A percentile compares a stretch with the other conserved stretches of the same genome.
phyloP scores from a whole-genome alignment of 2,797 vertebrate species.

The Sphenodon punctatus region DNA sequence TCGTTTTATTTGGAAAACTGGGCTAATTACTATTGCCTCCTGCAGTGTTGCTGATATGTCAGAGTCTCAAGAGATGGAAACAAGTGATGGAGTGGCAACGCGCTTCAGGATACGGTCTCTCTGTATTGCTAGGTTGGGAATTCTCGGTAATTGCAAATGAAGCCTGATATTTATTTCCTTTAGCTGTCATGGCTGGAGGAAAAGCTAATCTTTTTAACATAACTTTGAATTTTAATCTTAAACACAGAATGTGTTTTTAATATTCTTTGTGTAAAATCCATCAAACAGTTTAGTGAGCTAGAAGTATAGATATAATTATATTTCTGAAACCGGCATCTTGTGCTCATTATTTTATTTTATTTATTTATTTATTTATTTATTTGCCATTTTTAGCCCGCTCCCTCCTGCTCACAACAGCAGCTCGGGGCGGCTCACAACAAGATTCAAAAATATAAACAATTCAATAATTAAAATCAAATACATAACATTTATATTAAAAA shows the following conservation, averaged over 20 bases:
- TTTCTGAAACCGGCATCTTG: fast-evolving
- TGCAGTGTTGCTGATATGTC: background rate
- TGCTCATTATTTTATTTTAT: no score
- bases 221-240: background rate
- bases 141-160: background rate
- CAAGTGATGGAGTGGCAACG: background rate
- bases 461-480: no score
- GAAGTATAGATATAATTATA: background rate
- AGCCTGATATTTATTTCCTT: background rate
- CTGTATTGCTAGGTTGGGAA: background rate
- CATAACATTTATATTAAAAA: no score
- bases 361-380: no score
- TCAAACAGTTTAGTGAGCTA: background rate
- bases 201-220: background rate
- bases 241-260: background rate
- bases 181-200: background rate
- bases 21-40: conserved; percentile 9
- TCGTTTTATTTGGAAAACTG: background rate
- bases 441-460: no score
- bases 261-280: background rate
- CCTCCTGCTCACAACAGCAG: no score
- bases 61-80: conserved; percentile 7
- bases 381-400: no score
- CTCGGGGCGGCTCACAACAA: no score
- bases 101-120: background rate